Base-by-base conservation (phyloP, 1,140 invertebrate species). In the Popillia japonica region DNA sequence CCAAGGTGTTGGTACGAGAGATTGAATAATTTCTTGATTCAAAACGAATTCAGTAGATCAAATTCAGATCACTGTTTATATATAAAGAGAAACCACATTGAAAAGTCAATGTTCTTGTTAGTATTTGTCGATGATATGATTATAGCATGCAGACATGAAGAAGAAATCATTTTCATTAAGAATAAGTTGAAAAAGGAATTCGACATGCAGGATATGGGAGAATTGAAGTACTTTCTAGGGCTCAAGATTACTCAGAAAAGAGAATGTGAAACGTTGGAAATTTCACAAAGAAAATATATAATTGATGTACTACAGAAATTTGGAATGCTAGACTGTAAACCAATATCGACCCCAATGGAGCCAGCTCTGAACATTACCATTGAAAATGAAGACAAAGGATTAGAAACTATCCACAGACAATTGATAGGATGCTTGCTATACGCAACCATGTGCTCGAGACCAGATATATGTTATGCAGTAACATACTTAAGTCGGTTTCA, bases 381-480 rank as follows among this genome's bases (percentile, higher is more conserved):
- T 73, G 59, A 61, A 44, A 48, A 76, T 27, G 9, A 23, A 1
- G 75, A 48, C 42, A 55, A 14, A 76, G 10, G 17, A 11, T 2
- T 22, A 22, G 44, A 77, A 61, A 48, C 44, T 11, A 42, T 48
- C 34, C 34, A 48, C 27, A 77, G 42, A 64, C 34, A 77, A n/a
- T 64, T 77, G 42, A 77, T 77, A 61, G 76, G 76, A 27, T 77
- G 55, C 48, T 34, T 77, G 14, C 44, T 61, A 3, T 64, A 77
- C 34, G 44, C 55, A 77, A 77, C 48, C n/a, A 23, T 77, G 40
- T 61, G 44, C 23, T 55, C 76, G 20, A 40, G 76, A 34, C 76
- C 76, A 20, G 75, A 76, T 74, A 74, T 74, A 40, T 40, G 40
- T n/a, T n/a, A 17, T 6, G 72, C 72, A 40, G 17, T 34, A 17